Base-by-base conservation (phyloP, 2,888 invertebrate genomes). In the Margaritifera margaritifera region DNA sequence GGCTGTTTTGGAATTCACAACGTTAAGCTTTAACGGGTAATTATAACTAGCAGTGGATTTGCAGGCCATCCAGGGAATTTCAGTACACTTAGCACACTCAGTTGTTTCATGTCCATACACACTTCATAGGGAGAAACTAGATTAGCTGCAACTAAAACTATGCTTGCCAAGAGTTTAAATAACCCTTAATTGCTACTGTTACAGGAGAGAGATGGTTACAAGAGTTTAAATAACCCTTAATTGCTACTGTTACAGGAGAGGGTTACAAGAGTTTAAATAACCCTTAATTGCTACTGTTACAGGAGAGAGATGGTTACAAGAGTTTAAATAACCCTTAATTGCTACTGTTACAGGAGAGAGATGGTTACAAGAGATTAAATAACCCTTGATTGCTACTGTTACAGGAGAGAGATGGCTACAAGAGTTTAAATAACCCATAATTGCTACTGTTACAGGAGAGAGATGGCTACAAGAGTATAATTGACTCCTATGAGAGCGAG, bases 221-320 rank as follows among this genome's bases (percentile, higher is more conserved):
- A 86, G 69, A 70, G 77, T 25, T 81, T 87, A 27, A 72, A 87
- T 66, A 87, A 86, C 52, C 84, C 86, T 1, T 88, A 88, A n/a
- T n/a, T n/a, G n/a, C n/a, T n/a, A n/a, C n/a, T n/a, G n/a, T 64
- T 71, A 0, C 64, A 88, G 87, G 88, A 88, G 64, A 78, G 87
- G 83, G 84, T 22, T 86, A 83, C 69, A 86, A 86, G 69, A 70
- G 77, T 25, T 81, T 87, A 27, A 72, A 87, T 66, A 87, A 86
- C 52, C 84, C 86, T 1, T 88, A 88, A n/a, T n/a, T n/a, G n/a
- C n/a, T n/a, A n/a, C n/a, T n/a, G n/a, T 64, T 71, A 0, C 64
- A 88, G 87, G 88, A 88, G 64, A 78, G 87, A 68, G 87, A 88
- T 69, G 83, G 84, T 22, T 86, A 83, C 69, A 86, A 86, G 69